phyloP scores from a whole-genome alignment of 2,797 vertebrate species.

The Typhlichthys eigenmanni region DNA sequence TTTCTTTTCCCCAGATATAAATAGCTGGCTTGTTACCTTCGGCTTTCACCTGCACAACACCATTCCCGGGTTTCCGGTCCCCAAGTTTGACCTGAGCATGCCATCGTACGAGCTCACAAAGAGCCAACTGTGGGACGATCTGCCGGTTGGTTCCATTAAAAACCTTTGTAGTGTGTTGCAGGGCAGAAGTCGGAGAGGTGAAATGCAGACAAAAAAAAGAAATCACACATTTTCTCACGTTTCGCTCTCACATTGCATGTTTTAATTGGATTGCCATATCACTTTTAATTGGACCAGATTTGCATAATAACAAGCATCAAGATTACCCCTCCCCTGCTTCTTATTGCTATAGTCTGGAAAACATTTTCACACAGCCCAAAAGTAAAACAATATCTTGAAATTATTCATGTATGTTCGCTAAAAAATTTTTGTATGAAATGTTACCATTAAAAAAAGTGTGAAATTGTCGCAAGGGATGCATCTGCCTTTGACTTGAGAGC shows the following conservation, averaged over 20 bases:
- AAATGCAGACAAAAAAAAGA: slow-evolving; percentile 14
- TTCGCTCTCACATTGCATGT: slow-evolving; percentile 42
- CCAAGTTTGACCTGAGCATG: slow-evolving; percentile 91
- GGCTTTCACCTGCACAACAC: slow-evolving; percentile 99
- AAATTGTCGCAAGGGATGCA: slow-evolving; percentile 56
- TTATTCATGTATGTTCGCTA: slow-evolving; percentile 34
- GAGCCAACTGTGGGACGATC: slow-evolving; percentile 96
- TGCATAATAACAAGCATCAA: slow-evolving; percentile 44
- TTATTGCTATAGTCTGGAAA: slow-evolving; percentile 24
- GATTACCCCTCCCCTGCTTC: not conserved
- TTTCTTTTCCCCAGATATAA: slow-evolving; percentile 85
- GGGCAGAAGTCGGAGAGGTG: not conserved
- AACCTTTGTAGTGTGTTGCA: not conserved
- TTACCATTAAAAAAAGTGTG: slow-evolving; percentile 46
- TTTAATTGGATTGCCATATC: slow-evolving; percentile 44
- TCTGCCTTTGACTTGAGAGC: slow-evolving; percentile 58
- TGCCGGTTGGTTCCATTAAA: slow-evolving; percentile 84
- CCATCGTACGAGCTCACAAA: slow-evolving; percentile 93
- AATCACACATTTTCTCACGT: slow-evolving; percentile 14
- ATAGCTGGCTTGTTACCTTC: slow-evolving; percentile 99
- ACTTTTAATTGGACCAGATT: slow-evolving; percentile 62
- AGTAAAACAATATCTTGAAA: slow-evolving; percentile 36
- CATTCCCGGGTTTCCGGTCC: slow-evolving; percentile 94
- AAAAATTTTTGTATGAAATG: slow-evolving; percentile 30
- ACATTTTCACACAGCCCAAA: slow-evolving; percentile 35